Evolutionary conservation across 2,797 vertebrate species (phyloP).

Genomic region (Siniperca obscura): DNA sequence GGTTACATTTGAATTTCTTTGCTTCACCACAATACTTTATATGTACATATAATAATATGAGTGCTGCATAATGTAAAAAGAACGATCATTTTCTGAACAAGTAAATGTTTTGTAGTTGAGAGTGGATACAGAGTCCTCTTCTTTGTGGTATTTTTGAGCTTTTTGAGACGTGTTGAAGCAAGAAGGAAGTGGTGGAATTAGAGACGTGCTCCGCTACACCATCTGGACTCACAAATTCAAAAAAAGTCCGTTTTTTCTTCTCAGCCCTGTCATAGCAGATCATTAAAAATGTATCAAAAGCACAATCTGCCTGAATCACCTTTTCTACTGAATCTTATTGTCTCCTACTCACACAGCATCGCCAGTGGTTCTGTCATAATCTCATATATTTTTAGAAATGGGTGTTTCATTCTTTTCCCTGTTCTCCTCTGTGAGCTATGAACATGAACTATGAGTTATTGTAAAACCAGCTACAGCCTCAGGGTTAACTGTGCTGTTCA

Average conservation of each 20-base stretch:
- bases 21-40: not conserved
- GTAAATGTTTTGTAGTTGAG: not conserved
- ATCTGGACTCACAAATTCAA: conserved; percentile 22
- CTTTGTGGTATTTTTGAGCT: not conserved
- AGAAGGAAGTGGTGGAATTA: not conserved
- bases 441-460: conserved; percentile 16
- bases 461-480: conserved; percentile 35
- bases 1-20: conserved; percentile 59
- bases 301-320: conserved; percentile 21
- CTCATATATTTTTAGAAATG: conserved; percentile 53
- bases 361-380: conserved; percentile 19
- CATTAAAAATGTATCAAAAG: conserved; percentile 1
- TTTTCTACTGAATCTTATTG: conserved; percentile 12
- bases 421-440: conserved; percentile 11
- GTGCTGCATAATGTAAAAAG: conserved; percentile 6
- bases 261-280: conserved; percentile 20
- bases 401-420: conserved; percentile 41
- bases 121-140: not conserved
- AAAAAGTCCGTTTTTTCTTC: not conserved
- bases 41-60: not conserved
- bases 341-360: conserved; percentile 11
- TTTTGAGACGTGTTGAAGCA: not conserved
- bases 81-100: not conserved
- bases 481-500: conserved; percentile 15
- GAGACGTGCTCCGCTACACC: not conserved